These are phyloP conservation scores for Drosophila imparisetae DNA, from an alignment of 2,888 invertebrate species.

Conservation along the genomic window DNA sequence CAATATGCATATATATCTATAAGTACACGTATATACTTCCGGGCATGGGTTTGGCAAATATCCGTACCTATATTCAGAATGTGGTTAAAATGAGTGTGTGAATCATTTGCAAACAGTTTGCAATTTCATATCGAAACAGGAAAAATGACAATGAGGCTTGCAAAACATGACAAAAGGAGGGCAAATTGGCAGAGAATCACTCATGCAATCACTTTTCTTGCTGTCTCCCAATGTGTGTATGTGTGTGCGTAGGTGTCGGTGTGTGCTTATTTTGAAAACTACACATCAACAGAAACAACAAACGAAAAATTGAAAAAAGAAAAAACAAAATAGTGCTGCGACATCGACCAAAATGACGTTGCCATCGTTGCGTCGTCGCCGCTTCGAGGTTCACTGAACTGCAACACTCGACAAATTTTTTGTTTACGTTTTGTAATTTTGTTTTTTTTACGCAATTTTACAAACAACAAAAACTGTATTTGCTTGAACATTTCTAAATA, in stretches of 20 bases:
- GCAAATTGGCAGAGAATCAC: constrained; percentile 52
- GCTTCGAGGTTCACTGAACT: constrained; percentile 65
- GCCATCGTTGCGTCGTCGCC: constrained; percentile 12
- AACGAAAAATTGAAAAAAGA: not conserved
- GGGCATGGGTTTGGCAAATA: constrained; percentile 43
- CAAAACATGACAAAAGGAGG: constrained; percentile 2
- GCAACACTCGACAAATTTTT: constrained; percentile 49
- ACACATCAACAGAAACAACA: constrained; percentile 38
- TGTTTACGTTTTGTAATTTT: constrained; percentile 61
- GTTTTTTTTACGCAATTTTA: constrained; percentile 22
- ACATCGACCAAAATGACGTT: constrained; percentile 63
- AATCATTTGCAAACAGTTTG: constrained; percentile 57
- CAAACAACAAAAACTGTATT: constrained; percentile 10
- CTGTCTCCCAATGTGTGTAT: constrained; percentile 22
- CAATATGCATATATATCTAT: not conserved
- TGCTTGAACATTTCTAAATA: constrained; percentile 9
- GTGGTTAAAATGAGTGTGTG: constrained; percentile 48
- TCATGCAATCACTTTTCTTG: constrained; percentile 58
- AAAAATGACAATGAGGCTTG: constrained; percentile 14
- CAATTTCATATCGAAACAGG: constrained; percentile 38
- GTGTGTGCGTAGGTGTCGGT: constrained; percentile 39
- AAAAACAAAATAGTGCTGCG: constrained; percentile 6
- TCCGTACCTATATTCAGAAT: constrained; percentile 28
- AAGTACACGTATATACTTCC: constrained; percentile 36
- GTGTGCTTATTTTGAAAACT: constrained; percentile 66